Conservation (phyloP, 2,888 invertebrate species). For the Biston stratarius region DNA sequence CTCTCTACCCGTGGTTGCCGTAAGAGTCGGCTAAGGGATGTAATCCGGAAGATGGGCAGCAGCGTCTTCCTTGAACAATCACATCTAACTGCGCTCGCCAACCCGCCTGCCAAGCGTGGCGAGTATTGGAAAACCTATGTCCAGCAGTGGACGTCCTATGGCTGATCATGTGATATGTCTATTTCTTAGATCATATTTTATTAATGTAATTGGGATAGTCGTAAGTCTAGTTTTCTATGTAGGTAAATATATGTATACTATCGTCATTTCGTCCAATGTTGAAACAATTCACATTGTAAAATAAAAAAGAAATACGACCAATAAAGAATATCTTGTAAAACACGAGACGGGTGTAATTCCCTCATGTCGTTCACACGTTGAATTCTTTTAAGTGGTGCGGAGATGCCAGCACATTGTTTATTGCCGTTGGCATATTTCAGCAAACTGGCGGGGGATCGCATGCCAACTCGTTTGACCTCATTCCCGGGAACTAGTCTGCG, state of each 20-base stretch:
- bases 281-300: constrained; percentile 1
- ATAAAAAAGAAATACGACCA: constrained; percentile 13
- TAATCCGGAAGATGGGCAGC: too few relatives aligned
- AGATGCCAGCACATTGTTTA: constrained; percentile 69
- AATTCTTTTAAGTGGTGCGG: constrained; percentile 46
- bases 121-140: too few relatives aligned
- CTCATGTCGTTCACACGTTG: constrained; percentile 42
- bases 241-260: too few relatives aligned
- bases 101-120: too few relatives aligned
- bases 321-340: constrained; percentile 27
- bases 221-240: too few relatives aligned
- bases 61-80: too few relatives aligned
- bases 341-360: constrained; percentile 26
- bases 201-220: not conserved
- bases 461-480: constrained; percentile 83
- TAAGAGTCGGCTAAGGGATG: too few relatives aligned
- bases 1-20: too few relatives aligned
- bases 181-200: too few relatives aligned
- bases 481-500: constrained; percentile 78
- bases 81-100: too few relatives aligned
- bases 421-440: constrained; percentile 68
- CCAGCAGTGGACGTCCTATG: too few relatives aligned
- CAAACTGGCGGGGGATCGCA: constrained; percentile 66
- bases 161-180: too few relatives aligned
- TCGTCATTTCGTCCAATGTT: not conserved